Evolutionary conservation across 1,140 invertebrate genomes (phyloP).

Genomic region (Brachionus paranguensis): DNA sequence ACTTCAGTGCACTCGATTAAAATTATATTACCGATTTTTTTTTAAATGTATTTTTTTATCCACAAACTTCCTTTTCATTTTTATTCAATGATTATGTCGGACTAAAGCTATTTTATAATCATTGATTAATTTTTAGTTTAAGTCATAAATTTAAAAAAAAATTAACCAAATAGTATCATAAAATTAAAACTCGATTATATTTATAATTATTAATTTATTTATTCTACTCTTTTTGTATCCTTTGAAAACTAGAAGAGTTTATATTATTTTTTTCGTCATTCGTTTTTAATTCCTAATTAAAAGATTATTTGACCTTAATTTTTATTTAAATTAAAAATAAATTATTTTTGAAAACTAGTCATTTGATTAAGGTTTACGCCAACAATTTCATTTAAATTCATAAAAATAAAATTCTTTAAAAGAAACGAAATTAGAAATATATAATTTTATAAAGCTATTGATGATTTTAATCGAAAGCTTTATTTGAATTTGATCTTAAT

Average conservation of each 20-base stretch:
- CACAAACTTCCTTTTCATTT: not conserved
- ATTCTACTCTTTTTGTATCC: not conserved
- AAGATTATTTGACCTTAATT: not conserved
- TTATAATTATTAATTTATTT: not conserved
- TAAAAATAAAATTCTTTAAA: too few relatives aligned
- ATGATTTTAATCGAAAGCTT: too few relatives aligned
- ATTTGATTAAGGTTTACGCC: not conserved
- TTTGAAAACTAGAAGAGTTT: not conserved
- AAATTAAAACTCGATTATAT: not conserved
- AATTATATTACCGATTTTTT: not conserved
- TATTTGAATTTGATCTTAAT: too few relatives aligned
- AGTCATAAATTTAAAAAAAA: not conserved
- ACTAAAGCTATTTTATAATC: not conserved
- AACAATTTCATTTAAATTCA: too few relatives aligned
- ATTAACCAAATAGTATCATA: not conserved
- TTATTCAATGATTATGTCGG: not conserved
- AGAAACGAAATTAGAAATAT: too few relatives aligned
- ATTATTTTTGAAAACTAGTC: not conserved
- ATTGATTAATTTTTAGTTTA: not conserved
- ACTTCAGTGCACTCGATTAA: not conserved
- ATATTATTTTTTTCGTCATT: not conserved
- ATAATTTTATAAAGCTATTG: too few relatives aligned
- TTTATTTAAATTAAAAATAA: not conserved
- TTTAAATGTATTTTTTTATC: not conserved
- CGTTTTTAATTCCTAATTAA: slow-evolving; percentile 1